Evolutionary conservation across 2,113 vertebrate species (phyloP).

Genomic region (Recurvirostra avosetta): DNA sequence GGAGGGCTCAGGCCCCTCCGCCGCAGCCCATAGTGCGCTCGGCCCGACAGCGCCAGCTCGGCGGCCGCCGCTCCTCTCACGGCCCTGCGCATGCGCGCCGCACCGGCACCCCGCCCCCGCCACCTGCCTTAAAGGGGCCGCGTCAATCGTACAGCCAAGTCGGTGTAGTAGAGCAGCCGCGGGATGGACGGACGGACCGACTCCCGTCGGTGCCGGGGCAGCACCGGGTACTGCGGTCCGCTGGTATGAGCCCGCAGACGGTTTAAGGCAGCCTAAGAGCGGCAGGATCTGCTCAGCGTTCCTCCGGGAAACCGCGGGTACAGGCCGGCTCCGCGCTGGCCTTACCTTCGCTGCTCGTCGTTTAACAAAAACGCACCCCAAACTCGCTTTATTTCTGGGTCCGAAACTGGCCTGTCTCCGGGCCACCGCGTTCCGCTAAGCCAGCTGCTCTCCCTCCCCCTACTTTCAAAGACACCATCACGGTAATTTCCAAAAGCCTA

Average conservation of each 20-base stretch:
- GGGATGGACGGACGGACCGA: background rate
- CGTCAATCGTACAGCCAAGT: rapidly evolving
- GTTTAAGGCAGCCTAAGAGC: too few relatives aligned
- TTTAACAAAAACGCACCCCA: background rate
- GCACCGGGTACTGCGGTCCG: background rate
- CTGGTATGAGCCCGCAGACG: rapidly evolving
- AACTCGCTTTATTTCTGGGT: background rate
- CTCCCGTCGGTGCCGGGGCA: background rate
- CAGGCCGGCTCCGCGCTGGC: background rate
- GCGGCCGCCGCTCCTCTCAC: background rate
- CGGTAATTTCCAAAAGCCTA: background rate
- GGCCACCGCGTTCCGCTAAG: rapidly evolving
- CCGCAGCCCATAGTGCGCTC: background rate
- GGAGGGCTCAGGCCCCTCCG: background rate
- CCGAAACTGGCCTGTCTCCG: background rate
- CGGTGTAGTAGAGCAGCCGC: too few relatives aligned
- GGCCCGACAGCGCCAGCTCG: background rate
- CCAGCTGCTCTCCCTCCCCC: background rate
- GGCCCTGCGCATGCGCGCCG: background rate
- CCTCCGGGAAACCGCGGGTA: too few relatives aligned
- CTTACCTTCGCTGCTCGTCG: too few relatives aligned
- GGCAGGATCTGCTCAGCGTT: background rate
- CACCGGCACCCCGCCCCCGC: background rate
- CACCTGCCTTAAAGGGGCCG: conserved; percentile 28
- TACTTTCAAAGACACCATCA: too few relatives aligned